Evolutionary conservation across 2,888 invertebrate species (phyloP).

Genomic region (Sepiola atlantica): DNA sequence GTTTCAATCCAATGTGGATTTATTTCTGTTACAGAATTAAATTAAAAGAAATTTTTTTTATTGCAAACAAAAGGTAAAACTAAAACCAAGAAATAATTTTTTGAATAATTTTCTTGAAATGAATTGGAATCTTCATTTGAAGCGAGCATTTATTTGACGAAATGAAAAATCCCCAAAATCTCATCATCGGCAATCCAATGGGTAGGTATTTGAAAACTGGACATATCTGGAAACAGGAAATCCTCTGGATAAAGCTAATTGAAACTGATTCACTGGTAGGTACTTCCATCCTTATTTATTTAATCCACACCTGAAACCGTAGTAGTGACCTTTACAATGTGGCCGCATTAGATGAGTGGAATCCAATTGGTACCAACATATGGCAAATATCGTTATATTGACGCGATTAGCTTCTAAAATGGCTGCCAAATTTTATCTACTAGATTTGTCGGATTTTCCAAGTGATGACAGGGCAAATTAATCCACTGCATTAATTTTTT

Average conservation of each 20-base stretch:
- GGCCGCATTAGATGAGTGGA: background rate
- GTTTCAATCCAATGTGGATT: background rate
- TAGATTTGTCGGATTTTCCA: no score
- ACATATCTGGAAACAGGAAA: background rate
- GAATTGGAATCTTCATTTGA: background rate
- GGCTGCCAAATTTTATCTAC: no score
- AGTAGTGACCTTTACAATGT: background rate
- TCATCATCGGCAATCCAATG: background rate
- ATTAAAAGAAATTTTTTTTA: background rate
- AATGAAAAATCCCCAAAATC: background rate
- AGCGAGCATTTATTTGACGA: background rate
- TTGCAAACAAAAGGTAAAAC: background rate
- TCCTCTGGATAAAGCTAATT: background rate
- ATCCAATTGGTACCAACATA: background rate
- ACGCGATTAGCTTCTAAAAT: no score
- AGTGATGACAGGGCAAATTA: no score
- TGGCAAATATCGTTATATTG: no score
- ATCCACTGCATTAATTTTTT: no score
- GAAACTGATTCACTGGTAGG: background rate
- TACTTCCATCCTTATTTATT: background rate
- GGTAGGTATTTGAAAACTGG: background rate
- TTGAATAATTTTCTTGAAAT: background rate
- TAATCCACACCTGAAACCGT: background rate
- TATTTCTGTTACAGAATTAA: constrained; percentile 5
- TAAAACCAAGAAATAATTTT: background rate